Conservation (phyloP, 2,888 invertebrate genomes). For the Miltochrista miniata region DNA sequence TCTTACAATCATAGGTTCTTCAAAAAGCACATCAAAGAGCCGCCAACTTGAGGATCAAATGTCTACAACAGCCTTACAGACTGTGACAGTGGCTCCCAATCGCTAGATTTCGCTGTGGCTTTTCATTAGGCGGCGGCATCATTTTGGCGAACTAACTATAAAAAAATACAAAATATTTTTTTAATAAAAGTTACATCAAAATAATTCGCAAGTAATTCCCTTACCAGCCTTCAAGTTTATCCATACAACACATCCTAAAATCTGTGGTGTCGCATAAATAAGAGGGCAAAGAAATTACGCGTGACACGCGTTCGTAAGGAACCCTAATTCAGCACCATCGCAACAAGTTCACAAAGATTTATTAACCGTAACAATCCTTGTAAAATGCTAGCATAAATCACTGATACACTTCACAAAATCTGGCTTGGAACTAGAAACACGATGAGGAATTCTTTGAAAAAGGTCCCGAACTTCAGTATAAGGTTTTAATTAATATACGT, state of each 20-base stretch:
- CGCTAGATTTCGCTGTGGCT: no score
- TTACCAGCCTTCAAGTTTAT: constrained; percentile 3
- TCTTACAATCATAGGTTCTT: no score
- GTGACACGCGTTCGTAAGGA: constrained; percentile 45
- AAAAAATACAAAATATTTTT: neutral
- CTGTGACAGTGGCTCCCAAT: no score
- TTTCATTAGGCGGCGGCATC: no score
- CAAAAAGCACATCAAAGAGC: no score
- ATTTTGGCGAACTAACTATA: no score
- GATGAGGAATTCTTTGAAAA: no score
- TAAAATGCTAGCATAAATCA: constrained; percentile 71
- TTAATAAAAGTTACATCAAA: neutral
- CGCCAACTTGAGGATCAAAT: no score
- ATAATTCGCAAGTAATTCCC: neutral
- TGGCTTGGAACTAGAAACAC: no score
- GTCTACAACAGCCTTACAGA: no score
- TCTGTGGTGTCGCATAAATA: constrained; percentile 27
- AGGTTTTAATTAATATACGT: no score
- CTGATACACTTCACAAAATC: constrained; percentile 52
- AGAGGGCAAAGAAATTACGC: constrained; percentile 27
- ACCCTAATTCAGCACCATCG: constrained; percentile 57
- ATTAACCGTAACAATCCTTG: constrained; percentile 69
- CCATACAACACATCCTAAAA: constrained; percentile 16
- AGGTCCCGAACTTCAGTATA: no score
- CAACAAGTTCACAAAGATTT: constrained; percentile 75